phyloP scores from a whole-genome alignment of 1,140 invertebrate species.

The Brachionus calyciflorus region DNA sequence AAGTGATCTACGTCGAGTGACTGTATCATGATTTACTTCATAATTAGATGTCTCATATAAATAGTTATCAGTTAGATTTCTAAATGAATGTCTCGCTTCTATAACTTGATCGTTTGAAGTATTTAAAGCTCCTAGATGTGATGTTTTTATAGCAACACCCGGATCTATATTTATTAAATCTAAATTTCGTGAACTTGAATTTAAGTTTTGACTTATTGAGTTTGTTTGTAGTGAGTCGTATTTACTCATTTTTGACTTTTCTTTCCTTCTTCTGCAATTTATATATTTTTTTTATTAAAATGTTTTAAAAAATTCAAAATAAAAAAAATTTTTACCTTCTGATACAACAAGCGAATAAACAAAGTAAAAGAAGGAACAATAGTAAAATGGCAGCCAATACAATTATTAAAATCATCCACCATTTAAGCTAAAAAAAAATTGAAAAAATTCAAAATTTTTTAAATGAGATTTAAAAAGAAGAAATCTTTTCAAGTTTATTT shows the following conservation, averaged over 20 bases:
- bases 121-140: background rate
- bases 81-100: background rate
- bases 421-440: slow-evolving; percentile 31
- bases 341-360: background rate
- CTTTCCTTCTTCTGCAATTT: slow-evolving; percentile 1
- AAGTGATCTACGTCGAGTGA: background rate
- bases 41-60: slow-evolving; percentile 16
- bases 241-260: slow-evolving; percentile 1
- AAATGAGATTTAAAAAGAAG: background rate
- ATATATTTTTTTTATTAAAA: background rate
- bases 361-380: background rate
- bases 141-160: background rate
- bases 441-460: background rate
- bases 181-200: background rate
- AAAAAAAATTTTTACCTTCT: slow-evolving; percentile 13
- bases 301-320: too few relatives aligned
- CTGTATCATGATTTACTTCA: background rate
- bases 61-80: slow-evolving; percentile 14
- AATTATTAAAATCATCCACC: slow-evolving; percentile 46
- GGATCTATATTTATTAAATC: background rate
- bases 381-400: slow-evolving; percentile 20
- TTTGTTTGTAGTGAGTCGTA: background rate
- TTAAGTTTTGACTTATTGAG: background rate
- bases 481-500: too few relatives aligned
- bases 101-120: background rate